Percentiles rank a stretch among this genome's conserved stretches.
Evolutionary conservation across 1,140 invertebrate species (phyloP).

Genomic region (Halyomorpha halys): DNA sequence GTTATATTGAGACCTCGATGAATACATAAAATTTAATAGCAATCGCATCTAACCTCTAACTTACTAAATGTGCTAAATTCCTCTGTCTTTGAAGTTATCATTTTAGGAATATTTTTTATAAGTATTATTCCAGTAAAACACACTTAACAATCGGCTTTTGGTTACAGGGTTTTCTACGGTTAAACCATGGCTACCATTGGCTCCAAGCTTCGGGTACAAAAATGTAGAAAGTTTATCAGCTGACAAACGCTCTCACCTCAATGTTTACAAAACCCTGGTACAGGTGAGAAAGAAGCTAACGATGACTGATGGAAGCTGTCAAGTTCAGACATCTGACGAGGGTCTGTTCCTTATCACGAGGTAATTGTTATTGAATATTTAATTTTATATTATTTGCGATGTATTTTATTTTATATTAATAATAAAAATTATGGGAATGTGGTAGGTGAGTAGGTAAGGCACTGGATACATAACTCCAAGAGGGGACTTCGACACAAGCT

Average conservation of each 20-base stretch:
- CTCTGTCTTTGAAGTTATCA: not conserved
- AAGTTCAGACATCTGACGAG: too few species aligned
- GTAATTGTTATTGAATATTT: too few species aligned
- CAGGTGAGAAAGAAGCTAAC: not conserved
- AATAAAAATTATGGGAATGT: too few species aligned
- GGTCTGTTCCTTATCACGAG: too few species aligned
- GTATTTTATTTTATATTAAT: too few species aligned
- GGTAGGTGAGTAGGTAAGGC: too few species aligned
- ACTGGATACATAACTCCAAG: too few species aligned
- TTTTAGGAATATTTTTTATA: not conserved
- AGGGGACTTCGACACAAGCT: too few species aligned
- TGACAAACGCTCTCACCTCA: slow-evolving; percentile 3
- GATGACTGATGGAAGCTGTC: slow-evolving; percentile 1
- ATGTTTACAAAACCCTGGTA: slow-evolving; percentile 17
- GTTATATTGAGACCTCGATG: not conserved
- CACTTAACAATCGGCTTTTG: not conserved
- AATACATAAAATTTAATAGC: not conserved
- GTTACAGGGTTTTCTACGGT: slow-evolving; percentile 7
- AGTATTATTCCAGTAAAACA: not conserved
- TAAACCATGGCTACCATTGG: slow-evolving; percentile 11
- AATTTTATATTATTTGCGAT: too few species aligned
- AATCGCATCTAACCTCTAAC: not conserved
- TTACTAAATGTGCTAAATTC: not conserved
- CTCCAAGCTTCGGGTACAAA: not conserved
- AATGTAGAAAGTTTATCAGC: slow-evolving; percentile 1